phyloP scores from a whole-genome alignment of 2,797 vertebrate genomes.

The Podarcis siculus region DNA sequence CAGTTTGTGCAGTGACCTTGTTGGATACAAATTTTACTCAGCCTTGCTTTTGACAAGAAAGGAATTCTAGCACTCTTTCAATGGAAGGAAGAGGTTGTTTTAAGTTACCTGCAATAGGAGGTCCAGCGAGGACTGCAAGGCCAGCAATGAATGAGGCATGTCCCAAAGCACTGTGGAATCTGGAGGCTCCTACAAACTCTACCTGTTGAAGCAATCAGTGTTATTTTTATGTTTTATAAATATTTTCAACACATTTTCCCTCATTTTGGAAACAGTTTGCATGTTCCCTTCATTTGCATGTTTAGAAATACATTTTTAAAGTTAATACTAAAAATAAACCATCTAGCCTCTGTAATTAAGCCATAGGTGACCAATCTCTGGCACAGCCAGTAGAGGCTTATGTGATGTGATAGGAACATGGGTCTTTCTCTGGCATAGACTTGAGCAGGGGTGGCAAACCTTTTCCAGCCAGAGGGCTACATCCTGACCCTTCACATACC shows the following conservation, averaged over 20 bases:
- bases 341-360: neutral
- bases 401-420: neutral
- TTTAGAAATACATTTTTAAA: neutral
- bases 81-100: neutral
- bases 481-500: too few relatives aligned
- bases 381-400: neutral
- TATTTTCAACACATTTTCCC: neutral
- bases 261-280: conserved; percentile 9
- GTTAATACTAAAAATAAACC: too few relatives aligned
- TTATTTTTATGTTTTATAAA: neutral
- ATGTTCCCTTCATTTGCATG: neutral
- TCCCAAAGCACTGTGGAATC: conserved; percentile 89
- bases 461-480: too few relatives aligned
- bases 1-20: too few relatives aligned
- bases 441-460: too few relatives aligned
- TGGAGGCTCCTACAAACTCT: conserved; percentile 85
- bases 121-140: conserved; percentile 87
- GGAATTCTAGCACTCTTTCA: fast-evolving
- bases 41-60: neutral
- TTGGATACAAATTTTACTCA: neutral
- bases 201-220: conserved; percentile 78
- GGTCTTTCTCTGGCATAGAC: too few relatives aligned
- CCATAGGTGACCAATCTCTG: neutral
- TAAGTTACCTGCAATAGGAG: conserved; percentile 89
- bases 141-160: conserved; percentile 92